Evolutionary conservation across 1,140 invertebrate genomes (phyloP).

Genomic region (Scaptomyza hsui): DNA sequence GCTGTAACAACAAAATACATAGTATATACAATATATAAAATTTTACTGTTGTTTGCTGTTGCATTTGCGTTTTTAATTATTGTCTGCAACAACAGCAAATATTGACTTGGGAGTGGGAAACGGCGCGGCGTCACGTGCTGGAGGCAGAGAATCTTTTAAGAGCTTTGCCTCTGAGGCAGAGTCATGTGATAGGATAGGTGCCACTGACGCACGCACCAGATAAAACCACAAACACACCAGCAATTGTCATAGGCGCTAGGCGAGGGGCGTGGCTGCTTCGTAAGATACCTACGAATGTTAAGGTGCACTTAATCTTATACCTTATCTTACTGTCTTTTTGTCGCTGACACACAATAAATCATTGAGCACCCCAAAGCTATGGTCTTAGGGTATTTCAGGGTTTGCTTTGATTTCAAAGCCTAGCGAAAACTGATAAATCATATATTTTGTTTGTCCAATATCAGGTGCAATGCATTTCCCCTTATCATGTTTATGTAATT

Average conservation of each 20-base stretch:
- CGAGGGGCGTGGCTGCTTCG: slow-evolving; percentile 1
- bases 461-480: slow-evolving; percentile 58
- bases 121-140: slow-evolving; percentile 67
- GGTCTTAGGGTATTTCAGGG: slow-evolving; percentile 34
- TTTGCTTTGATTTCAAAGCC: slow-evolving; percentile 39
- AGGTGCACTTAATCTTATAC: slow-evolving; percentile 28
- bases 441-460: slow-evolving; percentile 17
- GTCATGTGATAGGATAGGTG: slow-evolving; percentile 68
- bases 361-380: slow-evolving; percentile 22
- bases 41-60: slow-evolving; percentile 30
- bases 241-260: background rate
- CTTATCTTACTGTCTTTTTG: slow-evolving; percentile 49
- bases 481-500: slow-evolving; percentile 41
- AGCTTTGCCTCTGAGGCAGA: slow-evolving; percentile 18
- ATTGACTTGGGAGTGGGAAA: slow-evolving; percentile 34
- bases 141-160: slow-evolving; percentile 43
- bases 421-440: slow-evolving; percentile 56
- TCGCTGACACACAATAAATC: slow-evolving; percentile 70
- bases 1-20: slow-evolving; percentile 62
- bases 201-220: slow-evolving; percentile 57
- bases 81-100: slow-evolving; percentile 53
- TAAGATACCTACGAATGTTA: slow-evolving; percentile 26
- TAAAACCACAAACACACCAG: slow-evolving; percentile 54
- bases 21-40: background rate
- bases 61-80: slow-evolving; percentile 59